Percentiles rank a stretch among this genome's conserved stretches.
Evolutionary conservation across 2,888 invertebrate species (phyloP).

Genomic region (Teleiodes luculella): DNA sequence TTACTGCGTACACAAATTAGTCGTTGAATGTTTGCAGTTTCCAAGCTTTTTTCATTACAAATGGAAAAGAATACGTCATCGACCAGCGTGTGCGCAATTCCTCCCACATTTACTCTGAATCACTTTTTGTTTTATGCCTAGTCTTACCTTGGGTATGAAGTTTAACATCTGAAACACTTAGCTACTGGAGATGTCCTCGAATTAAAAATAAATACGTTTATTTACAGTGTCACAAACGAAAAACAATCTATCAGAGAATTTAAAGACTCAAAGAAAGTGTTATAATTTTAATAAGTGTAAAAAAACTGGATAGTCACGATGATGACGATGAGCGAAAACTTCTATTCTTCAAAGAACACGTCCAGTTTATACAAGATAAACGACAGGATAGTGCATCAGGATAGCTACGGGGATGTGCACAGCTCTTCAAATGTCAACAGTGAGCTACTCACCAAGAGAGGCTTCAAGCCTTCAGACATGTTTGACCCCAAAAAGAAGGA

Average conservation of each 20-base stretch:
- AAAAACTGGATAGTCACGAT: slow-evolving; percentile 45
- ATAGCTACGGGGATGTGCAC: slow-evolving; percentile 70
- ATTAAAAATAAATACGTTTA: not conserved
- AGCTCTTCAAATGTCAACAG: slow-evolving; percentile 75
- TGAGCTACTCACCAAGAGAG: slow-evolving; percentile 83
- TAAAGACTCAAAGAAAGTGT: slow-evolving; percentile 19
- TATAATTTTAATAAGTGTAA: slow-evolving; percentile 25
- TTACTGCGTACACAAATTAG: not conserved
- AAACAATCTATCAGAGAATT: not conserved
- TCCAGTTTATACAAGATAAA: slow-evolving; percentile 72
- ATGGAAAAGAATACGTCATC: slow-evolving; percentile 4
- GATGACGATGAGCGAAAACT: slow-evolving; percentile 77
- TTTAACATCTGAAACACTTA: not conserved
- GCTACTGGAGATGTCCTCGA: not conserved
- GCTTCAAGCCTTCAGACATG: slow-evolving; percentile 91
- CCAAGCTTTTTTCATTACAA: not conserved
- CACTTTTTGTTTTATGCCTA: slow-evolving; percentile 3
- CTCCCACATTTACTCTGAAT: slow-evolving; percentile 9
- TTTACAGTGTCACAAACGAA: slow-evolving; percentile 7
- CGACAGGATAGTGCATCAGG: slow-evolving; percentile 67
- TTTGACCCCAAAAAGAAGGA: slow-evolving; percentile 89
- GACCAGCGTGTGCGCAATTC: not conserved
- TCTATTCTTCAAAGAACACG: slow-evolving; percentile 73
- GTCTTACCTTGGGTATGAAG: not conserved
- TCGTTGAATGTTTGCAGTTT: not conserved